Conservation (phyloP, 1,140 invertebrate species). For the Cepaea nemoralis region DNA sequence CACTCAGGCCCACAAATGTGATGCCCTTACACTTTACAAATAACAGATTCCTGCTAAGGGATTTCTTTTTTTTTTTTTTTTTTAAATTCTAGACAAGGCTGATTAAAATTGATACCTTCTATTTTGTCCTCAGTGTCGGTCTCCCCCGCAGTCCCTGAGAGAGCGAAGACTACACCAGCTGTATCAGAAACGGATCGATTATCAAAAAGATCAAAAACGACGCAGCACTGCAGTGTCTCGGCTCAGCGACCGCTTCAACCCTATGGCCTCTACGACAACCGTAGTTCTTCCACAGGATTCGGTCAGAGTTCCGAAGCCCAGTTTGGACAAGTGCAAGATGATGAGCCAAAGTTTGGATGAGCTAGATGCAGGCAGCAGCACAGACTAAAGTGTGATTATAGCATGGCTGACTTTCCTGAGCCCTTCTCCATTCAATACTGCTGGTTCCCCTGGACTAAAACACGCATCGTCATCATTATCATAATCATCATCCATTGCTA, state of each 20-base stretch:
- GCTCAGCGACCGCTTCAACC: constrained; percentile 44
- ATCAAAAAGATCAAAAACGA: constrained; percentile 13
- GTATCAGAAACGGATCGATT: constrained; percentile 18
- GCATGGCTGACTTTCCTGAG: no score
- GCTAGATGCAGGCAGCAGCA: background rate
- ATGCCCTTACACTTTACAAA: no score
- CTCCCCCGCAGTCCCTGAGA: constrained; percentile 21
- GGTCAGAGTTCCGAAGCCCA: background rate
- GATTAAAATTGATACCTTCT: no score
- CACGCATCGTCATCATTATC: no score
- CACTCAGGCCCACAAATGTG: no score
- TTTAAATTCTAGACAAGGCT: no score
- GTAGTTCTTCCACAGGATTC: constrained; percentile 5
- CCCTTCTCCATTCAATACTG: no score
- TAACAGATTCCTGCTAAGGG: no score
- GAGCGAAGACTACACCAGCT: constrained; percentile 39
- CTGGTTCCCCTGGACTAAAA: no score
- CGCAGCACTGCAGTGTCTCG: constrained; percentile 39
- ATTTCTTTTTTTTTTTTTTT: no score
- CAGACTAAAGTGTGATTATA: background rate
- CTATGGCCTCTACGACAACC: constrained; percentile 32
- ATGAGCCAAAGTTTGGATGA: constrained; percentile 11
- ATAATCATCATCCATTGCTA: no score
- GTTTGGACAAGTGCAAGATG: background rate
- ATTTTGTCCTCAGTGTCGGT: constrained; percentile 20